phyloP scores from a whole-genome alignment of 2,888 invertebrate genomes.

The Caenorhabditis wallacei region DNA sequence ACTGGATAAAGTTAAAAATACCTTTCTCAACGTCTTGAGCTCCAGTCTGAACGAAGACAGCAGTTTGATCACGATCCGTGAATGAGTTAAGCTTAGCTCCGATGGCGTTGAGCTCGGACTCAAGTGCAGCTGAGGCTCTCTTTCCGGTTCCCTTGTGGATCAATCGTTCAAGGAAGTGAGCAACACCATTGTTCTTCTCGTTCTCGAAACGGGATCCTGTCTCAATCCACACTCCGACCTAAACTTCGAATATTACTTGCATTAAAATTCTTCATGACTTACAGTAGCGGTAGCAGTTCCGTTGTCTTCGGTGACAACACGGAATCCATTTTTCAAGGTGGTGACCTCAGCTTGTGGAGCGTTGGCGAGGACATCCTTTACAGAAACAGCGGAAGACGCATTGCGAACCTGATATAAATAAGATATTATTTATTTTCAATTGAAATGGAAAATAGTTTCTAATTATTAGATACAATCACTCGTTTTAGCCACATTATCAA shows the following conservation, averaged over 20 bases:
- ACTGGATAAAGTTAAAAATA: not conserved
- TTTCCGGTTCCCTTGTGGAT: conserved; percentile 88
- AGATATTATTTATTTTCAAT: too few species aligned
- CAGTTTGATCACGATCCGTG: conserved; percentile 80
- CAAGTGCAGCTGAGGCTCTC: conserved; percentile 77
- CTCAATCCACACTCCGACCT: conserved; percentile 94
- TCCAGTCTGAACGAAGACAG: conserved; percentile 79
- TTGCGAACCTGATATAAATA: conserved; percentile 66
- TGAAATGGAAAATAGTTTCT: too few species aligned
- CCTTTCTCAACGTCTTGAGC: conserved; percentile 80
- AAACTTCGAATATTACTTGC: conserved; percentile 2
- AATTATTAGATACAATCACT: too few species aligned
- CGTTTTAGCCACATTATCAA: too few species aligned
- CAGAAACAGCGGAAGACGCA: conserved; percentile 70
- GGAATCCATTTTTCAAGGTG: conserved; percentile 89
- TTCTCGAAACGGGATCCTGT: conserved; percentile 97
- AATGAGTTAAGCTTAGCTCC: conserved; percentile 80
- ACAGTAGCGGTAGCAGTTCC: conserved; percentile 97
- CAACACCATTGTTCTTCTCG: conserved; percentile 95
- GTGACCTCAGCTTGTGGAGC: conserved; percentile 74
- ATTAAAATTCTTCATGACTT: conserved; percentile 85
- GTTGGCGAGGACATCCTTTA: conserved; percentile 71
- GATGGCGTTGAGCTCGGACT: conserved; percentile 78
- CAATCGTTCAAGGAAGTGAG: conserved; percentile 99
- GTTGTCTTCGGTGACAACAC: conserved; percentile 96